Conservation (phyloP, 2,797 vertebrate genomes). For the Spinus pinus region DNA sequence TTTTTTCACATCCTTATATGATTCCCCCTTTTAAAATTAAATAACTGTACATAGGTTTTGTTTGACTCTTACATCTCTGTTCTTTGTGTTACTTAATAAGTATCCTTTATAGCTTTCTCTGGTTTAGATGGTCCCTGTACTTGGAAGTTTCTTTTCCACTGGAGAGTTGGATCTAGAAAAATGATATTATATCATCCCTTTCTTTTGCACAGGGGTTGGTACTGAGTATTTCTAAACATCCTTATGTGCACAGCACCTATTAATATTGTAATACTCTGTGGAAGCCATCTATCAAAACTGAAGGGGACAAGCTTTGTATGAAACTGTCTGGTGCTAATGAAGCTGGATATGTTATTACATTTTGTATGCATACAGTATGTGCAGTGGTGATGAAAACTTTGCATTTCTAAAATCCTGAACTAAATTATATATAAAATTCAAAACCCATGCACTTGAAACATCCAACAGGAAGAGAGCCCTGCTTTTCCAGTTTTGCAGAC, state of each 20-base stretch:
- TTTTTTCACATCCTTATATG: background rate
- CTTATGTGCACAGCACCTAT: background rate
- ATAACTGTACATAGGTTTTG: background rate
- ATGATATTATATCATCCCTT: rapidly evolving
- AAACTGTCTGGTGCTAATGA: background rate
- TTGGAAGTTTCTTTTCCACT: background rate
- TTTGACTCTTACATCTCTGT: background rate
- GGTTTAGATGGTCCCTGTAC: background rate
- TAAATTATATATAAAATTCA: background rate
- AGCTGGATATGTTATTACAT: background rate
- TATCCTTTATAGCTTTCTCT: background rate
- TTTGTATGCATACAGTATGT: background rate
- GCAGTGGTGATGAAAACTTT: background rate
- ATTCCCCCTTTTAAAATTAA: background rate
- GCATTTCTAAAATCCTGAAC: background rate
- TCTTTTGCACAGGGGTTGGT: background rate
- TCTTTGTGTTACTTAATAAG: background rate
- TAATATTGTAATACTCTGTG: background rate
- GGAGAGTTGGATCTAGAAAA: background rate
- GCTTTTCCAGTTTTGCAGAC: background rate
- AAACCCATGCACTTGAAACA: background rate
- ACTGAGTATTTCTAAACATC: background rate
- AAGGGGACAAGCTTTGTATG: background rate
- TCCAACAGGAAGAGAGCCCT: background rate
- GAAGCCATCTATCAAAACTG: background rate